Evolutionary conservation across 2,113 vertebrate species (phyloP), one percentile per base, ranked within the genome.

Genomic region (Semnopithecus entellus): DNA sequence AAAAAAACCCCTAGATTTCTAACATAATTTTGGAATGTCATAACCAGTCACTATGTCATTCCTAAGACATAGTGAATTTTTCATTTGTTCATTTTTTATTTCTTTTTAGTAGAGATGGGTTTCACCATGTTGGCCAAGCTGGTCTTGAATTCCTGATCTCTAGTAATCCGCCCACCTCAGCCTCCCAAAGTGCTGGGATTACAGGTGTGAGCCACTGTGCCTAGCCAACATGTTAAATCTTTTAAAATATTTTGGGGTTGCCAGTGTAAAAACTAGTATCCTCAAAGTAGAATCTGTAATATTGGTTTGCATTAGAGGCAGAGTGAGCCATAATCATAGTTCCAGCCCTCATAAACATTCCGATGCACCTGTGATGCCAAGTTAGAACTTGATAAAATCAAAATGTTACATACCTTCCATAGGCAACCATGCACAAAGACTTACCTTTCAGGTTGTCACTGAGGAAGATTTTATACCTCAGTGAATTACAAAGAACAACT

Each of bases 401-500:
- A 79, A 50, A 3, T 1, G 5, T 25, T 32, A 25, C 45, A 27
- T 12, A 2, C 52, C 17, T 32, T 4, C 9, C 88, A 25, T 1
- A 79, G 68, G 32, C 83, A 92, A 43, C 90, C 50, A 85, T 9
- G 72, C 91, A 88, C 61, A 14, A 18, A 73, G 92, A 96, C 98
- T 92, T 98, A 99, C 99, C 99, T 99, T 99, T 99, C 52, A 99
- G 98, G 94, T 99, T 99, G 93, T 99, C 99, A 73, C 99, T 99
- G 98, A 99, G 99, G 98, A 99, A 99, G 98, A 99, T 99, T 98
- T 99, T 99, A 98, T 99, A 99, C 97, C 99, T 98, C 96, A 99
- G 98, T 4, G 99, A 99, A 97, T 99, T 99, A 78, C 99, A 99
- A 96, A 99, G 99, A 92, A 99, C 99, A 57, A 99, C 99, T 12